These are phyloP conservation scores for Cyphomyrus discorhynchus DNA, from an alignment of 2,113 vertebrate species.

Conservation along the genomic window DNA sequence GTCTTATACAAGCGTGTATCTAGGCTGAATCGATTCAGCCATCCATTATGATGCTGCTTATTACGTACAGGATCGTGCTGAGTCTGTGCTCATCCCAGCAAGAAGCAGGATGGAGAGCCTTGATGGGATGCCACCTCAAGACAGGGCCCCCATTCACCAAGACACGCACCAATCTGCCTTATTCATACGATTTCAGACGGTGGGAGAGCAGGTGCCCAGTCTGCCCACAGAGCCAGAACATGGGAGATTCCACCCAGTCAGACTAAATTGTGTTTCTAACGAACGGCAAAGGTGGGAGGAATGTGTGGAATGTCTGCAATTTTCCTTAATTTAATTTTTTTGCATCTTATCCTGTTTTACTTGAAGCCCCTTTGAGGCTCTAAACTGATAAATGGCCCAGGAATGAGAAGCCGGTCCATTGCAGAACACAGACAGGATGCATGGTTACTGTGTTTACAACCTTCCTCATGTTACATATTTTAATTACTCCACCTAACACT, in stretches of 20 bases:
- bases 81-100: neutral
- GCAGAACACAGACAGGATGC: neutral
- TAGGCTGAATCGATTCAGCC: neutral
- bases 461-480: neutral
- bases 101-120: neutral
- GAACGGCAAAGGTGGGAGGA: neutral
- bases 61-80: neutral
- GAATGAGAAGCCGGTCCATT: neutral
- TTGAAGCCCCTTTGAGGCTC: neutral
- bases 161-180: neutral
- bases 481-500: neutral
- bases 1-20: neutral
- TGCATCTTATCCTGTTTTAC: neutral
- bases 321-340: neutral
- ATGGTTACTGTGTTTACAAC: neutral
- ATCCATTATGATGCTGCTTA: neutral
- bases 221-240: neutral
- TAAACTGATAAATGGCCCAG: neutral
- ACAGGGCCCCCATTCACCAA: neutral
- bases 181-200: neutral
- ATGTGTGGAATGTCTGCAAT: neutral
- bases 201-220: neutral
- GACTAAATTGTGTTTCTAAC: neutral
- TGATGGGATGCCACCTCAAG: neutral
- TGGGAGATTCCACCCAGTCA: neutral